Evolutionary conservation across 2,888 invertebrate genomes (phyloP).

Genomic region (Agapostemon virescens): DNA sequence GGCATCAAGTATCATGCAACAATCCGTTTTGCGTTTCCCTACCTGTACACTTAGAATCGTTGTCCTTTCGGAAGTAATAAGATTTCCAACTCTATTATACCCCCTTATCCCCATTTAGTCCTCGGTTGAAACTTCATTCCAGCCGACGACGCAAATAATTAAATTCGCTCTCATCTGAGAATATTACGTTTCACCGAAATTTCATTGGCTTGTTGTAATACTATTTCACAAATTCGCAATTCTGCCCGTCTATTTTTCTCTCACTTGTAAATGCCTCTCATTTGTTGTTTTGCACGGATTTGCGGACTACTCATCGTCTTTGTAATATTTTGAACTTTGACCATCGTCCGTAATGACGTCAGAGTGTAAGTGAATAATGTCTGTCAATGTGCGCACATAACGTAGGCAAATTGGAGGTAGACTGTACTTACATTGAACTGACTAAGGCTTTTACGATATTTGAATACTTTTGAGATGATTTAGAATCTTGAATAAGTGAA

Average conservation of each 20-base stretch:
- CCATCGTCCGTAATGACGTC: background rate
- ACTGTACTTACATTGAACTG: background rate
- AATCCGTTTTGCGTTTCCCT: background rate
- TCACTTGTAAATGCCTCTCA: background rate
- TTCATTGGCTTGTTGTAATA: constrained; percentile 10
- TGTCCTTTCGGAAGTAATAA: constrained; percentile 11
- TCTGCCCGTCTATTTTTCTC: background rate
- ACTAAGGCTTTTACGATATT: background rate
- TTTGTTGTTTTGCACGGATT: background rate
- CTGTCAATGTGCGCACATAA: background rate
- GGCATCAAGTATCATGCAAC: background rate
- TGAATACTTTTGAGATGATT: no score
- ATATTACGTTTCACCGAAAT: background rate
- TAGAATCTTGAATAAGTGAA: no score
- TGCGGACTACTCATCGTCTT: background rate
- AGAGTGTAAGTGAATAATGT: background rate
- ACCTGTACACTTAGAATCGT: constrained; percentile 6
- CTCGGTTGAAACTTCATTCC: constrained; percentile 15
- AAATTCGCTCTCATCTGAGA: constrained; percentile 8
- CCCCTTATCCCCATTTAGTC: constrained; percentile 4
- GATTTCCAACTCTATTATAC: constrained; percentile 9
- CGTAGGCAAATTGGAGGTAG: background rate
- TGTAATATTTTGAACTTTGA: background rate
- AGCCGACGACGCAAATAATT: constrained; percentile 8
- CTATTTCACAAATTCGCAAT: background rate